A percentile compares a stretch with the other conserved stretches of the same genome.
These are phyloP conservation scores for Gonatopus flavifemur DNA, from an alignment of 1,140 invertebrate genomes.

Conservation along the genomic window DNA sequence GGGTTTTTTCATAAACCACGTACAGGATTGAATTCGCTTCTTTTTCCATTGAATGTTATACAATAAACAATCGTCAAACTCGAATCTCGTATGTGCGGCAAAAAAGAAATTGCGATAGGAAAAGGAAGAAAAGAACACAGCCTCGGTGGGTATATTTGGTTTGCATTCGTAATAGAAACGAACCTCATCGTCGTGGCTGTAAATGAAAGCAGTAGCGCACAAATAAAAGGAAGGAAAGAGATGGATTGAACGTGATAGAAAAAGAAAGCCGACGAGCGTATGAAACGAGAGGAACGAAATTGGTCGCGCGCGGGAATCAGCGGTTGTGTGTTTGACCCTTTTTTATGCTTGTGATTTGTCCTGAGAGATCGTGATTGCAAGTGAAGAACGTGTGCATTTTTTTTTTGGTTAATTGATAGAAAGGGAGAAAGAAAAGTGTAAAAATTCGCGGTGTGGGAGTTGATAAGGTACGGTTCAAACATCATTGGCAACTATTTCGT, in stretches of 20 bases:
- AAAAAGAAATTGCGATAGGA: slow-evolving; percentile 32
- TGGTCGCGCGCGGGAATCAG: slow-evolving; percentile 47
- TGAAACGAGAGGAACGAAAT: slow-evolving; percentile 44
- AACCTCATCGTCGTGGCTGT: slow-evolving; percentile 18
- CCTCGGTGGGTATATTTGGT: slow-evolving; percentile 41
- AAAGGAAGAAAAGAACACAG: too few relatives aligned
- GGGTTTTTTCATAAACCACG: slow-evolving; percentile 28
- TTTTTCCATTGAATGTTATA: slow-evolving; percentile 12
- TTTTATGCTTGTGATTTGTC: slow-evolving; percentile 39
- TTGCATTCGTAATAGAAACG: slow-evolving; percentile 1
- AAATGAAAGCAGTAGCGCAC: slow-evolving; percentile 19
- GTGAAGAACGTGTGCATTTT: slow-evolving; percentile 35
- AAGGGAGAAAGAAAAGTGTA: too few relatives aligned
- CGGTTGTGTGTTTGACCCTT: slow-evolving; percentile 37
- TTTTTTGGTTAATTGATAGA: slow-evolving; percentile 30
- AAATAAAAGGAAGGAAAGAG: slow-evolving; percentile 14
- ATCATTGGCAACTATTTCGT: slow-evolving; percentile 17
- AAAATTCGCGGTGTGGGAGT: slow-evolving; percentile 29
- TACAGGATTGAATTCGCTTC: slow-evolving; percentile 7
- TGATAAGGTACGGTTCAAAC: slow-evolving; percentile 34
- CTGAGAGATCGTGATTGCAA: slow-evolving; percentile 24
- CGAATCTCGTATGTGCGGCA: slow-evolving; percentile 41
- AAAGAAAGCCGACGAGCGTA: slow-evolving; percentile 24
- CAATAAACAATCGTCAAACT: too few relatives aligned
- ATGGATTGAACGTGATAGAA: slow-evolving; percentile 1